phyloP scores from a whole-genome alignment of 2,113 vertebrate species.

The Melozone crissalis region DNA sequence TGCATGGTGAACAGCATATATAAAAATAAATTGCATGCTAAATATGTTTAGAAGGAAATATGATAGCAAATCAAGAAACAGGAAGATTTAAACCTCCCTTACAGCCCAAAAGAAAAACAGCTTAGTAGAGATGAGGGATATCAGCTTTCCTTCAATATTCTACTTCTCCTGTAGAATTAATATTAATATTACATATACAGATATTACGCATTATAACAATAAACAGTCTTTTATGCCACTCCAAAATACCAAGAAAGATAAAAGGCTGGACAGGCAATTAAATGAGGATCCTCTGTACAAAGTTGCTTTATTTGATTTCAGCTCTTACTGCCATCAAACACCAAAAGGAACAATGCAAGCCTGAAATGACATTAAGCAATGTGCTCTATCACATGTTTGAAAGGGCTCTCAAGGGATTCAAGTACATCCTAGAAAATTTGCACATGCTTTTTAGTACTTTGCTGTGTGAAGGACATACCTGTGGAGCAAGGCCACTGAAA shows the following conservation, averaged over 20 bases:
- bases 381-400: neutral
- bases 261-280: neutral
- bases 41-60: conserved; percentile 32
- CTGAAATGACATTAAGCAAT: neutral
- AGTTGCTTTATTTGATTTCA: neutral
- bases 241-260: neutral
- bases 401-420: neutral
- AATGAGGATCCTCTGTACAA: neutral
- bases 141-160: neutral
- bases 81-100: conserved; percentile 16
- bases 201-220: neutral
- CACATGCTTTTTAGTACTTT: neutral
- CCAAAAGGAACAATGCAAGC: neutral
- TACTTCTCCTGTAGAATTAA: neutral
- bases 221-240: neutral
- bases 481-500: neutral
- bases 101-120: conserved; percentile 5
- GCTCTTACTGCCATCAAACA: neutral
- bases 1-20: conserved; percentile 3
- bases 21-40: conserved; percentile 38
- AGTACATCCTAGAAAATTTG: neutral
- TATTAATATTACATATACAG: neutral
- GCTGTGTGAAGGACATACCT: neutral
- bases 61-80: conserved; percentile 11
- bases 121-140: neutral